phyloP scores from a whole-genome alignment of 2,113 vertebrate species.

The Poeciliopsis turrubarensis region DNA sequence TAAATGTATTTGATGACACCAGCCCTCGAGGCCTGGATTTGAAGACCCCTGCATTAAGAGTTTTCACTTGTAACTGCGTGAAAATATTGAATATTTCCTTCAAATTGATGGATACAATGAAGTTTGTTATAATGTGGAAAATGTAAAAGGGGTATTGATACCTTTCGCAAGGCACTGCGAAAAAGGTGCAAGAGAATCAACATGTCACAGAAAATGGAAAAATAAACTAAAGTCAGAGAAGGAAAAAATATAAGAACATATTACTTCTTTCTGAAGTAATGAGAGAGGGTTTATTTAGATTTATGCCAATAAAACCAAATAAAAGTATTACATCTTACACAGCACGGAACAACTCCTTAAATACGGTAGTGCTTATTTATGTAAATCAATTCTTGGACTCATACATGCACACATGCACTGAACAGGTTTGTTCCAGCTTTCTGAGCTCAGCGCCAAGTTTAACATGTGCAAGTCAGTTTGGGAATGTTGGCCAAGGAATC shows the following conservation, averaged over 20 bases:
- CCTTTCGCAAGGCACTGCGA: neutral
- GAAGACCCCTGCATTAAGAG: neutral
- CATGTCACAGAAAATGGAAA: neutral
- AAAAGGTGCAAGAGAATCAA: neutral
- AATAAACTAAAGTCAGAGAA: neutral
- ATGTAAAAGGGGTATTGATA: too few relatives aligned
- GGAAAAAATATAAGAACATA: neutral
- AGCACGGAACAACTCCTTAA: constrained; percentile 3
- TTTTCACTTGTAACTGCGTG: neutral
- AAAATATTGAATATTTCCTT: neutral
- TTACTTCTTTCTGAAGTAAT: neutral
- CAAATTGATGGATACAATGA: neutral
- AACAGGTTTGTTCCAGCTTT: constrained; percentile 30
- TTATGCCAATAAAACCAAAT: constrained; percentile 1
- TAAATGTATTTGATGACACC: too few relatives aligned
- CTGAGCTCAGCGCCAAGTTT: constrained; percentile 33
- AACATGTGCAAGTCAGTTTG: constrained; percentile 46
- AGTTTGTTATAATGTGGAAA: neutral
- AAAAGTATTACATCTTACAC: neutral
- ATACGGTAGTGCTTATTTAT: constrained; percentile 9
- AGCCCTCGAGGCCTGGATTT: too few relatives aligned
- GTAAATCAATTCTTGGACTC: constrained; percentile 2
- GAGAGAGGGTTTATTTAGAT: neutral
- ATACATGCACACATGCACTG: constrained; percentile 2
- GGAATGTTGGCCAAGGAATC: constrained; percentile 10